These are phyloP conservation scores for Eudorcas thomsonii DNA, from an alignment of 2,113 vertebrate genomes.

Conservation along the genomic window DNA sequence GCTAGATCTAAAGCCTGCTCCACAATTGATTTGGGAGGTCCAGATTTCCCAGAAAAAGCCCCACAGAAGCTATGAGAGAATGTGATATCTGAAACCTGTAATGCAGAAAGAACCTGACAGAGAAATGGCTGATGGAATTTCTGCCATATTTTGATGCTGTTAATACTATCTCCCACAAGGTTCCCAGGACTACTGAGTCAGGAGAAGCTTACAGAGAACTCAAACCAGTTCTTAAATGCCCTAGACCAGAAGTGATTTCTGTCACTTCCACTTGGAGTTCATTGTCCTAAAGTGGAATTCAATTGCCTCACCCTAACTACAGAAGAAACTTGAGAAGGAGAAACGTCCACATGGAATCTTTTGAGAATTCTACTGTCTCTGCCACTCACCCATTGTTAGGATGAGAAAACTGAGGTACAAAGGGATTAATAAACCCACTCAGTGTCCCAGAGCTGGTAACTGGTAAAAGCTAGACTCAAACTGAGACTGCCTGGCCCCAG, in stretches of 20 bases:
- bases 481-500: neutral
- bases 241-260: neutral
- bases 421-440: neutral
- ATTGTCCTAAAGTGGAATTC: neutral
- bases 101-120: neutral
- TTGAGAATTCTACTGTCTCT: neutral
- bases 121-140: neutral
- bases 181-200: neutral
- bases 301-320: neutral
- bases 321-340: neutral
- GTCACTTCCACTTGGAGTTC: neutral
- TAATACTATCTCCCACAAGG: neutral
- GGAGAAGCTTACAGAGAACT: neutral
- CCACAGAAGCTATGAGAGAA: neutral
- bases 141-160: neutral
- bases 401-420: neutral
- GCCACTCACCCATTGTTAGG: neutral
- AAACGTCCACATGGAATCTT: neutral
- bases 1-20: neutral
- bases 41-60: neutral
- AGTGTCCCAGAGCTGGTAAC: neutral
- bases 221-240: neutral
- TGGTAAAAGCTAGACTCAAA: neutral
- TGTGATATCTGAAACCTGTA: neutral
- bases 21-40: too few relatives aligned